Evolutionary conservation across 2,888 invertebrate species (phyloP).

Genomic region (Troides helena): DNA sequence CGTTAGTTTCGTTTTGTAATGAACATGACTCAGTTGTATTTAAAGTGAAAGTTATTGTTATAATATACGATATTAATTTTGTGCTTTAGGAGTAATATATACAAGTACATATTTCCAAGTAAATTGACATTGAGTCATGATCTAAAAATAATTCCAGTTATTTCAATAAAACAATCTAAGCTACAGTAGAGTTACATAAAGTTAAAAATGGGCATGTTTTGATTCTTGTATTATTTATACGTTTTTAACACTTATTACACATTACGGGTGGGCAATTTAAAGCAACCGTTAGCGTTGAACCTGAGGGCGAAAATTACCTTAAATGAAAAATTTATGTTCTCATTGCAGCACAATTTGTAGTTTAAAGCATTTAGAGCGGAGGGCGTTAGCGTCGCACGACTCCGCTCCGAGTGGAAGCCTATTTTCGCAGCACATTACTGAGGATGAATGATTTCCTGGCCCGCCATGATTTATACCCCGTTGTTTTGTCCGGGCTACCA

Average conservation of each 20-base stretch:
- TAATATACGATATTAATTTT: slow-evolving; percentile 20
- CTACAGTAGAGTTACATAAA: not conserved
- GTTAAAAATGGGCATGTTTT: not conserved
- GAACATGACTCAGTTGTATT: slow-evolving; percentile 26
- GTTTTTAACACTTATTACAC: slow-evolving; percentile 19
- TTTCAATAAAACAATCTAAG: not conserved
- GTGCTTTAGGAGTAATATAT: slow-evolving; percentile 4
- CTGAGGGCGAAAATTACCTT: slow-evolving; percentile 20
- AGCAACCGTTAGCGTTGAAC: slow-evolving; percentile 13
- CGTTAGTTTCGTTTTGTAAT: slow-evolving; percentile 21
- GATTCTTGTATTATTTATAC: slow-evolving; percentile 14
- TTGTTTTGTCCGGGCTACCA: slow-evolving; percentile 49
- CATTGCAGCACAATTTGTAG: slow-evolving; percentile 61
- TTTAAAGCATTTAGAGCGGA: slow-evolving; percentile 64
- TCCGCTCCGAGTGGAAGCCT: slow-evolving; percentile 67
- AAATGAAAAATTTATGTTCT: slow-evolving; percentile 49
- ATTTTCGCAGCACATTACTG: slow-evolving; percentile 78
- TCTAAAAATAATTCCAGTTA: slow-evolving; percentile 5
- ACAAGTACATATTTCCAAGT: slow-evolving; percentile 4
- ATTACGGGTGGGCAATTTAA: slow-evolving; percentile 17
- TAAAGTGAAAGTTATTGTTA: slow-evolving; percentile 25
- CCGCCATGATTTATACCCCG: slow-evolving; percentile 71
- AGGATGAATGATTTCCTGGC: slow-evolving; percentile 79
- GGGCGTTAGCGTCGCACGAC: slow-evolving; percentile 57
- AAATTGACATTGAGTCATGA: slow-evolving; percentile 5